These are phyloP conservation scores for Carcinoscorpius rotundicauda DNA, from an alignment of 1,140 invertebrate genomes.

Conservation along the genomic window DNA sequence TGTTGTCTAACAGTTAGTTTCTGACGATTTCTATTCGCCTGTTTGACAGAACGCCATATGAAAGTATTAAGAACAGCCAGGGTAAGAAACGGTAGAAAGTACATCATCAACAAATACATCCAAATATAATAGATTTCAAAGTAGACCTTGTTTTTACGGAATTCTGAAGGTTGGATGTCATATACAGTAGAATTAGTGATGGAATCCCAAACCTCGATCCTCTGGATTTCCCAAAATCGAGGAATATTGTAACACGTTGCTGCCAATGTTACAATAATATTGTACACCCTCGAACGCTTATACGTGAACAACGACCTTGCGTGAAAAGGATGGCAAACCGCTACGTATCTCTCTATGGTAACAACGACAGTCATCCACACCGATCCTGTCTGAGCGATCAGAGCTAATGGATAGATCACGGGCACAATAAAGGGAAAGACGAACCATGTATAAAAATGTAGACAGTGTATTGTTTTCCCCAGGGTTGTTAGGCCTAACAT, in stretches of 20 bases:
- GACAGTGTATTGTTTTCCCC: conserved; percentile 7
- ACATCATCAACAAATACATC: conserved; percentile 27
- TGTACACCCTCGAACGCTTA: conserved; percentile 68
- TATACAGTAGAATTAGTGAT: conserved; percentile 22
- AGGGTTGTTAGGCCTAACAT: conserved; percentile 15
- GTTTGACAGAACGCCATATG: conserved; percentile 53
- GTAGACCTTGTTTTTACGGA: conserved; percentile 59
- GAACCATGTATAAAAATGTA: conserved; percentile 12
- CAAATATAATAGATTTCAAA: conserved; percentile 58
- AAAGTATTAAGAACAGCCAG: conserved; percentile 68
- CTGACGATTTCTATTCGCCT: conserved; percentile 68
- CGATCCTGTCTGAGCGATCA: conserved; percentile 77
- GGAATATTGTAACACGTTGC: conserved; percentile 79
- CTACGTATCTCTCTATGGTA: conserved; percentile 88
- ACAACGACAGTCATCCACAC: conserved; percentile 92
- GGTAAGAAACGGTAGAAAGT: conserved; percentile 31
- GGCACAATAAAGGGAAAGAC: conserved; percentile 11
- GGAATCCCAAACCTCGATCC: conserved; percentile 9
- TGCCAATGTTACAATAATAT: conserved; percentile 65
- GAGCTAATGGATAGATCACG: conserved; percentile 54
- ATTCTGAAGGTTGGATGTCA: conserved; percentile 49
- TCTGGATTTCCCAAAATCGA: conserved; percentile 40
- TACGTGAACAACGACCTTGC: conserved; percentile 83
- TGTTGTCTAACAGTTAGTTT: conserved; percentile 59
- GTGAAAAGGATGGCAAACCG: conserved; percentile 83